Base-by-base conservation (phyloP, 2,113 vertebrate species). In the Ceuthmochares aereus region DNA sequence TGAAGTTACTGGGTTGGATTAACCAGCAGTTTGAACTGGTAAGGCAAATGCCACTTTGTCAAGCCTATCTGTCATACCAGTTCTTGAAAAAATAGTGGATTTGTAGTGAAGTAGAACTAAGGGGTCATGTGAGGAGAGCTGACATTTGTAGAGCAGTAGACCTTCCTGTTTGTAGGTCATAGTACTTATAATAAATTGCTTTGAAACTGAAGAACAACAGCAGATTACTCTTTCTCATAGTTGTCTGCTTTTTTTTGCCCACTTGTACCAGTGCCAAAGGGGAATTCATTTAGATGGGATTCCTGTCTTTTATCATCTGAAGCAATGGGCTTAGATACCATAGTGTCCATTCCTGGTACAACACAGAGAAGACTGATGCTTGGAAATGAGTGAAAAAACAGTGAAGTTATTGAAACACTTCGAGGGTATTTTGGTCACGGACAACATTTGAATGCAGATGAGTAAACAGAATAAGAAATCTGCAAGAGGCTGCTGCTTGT, bases 391-490 rank as follows among this genome's bases (percentile, higher is more conserved):
- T 26, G 36, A 66, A 78, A 83, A 82, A n/a, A 34, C 36, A 9
- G 7, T 14, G 40, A n/a, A 60, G 49, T 82, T 60, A 75, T 8
- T 56, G 64, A 82, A 87, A 84, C 11, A 17, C 26, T 59, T 56
- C 9, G 5, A 7, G 17, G 4, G 4, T 84, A 14, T 76, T 76
- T 69, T 60, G 49, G 58, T 68, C 29, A 22, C 54, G 82, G 74
- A 12, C 16, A 70, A 9, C 12, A n/a, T 23, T 52, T 66, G 56
- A 84, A 69, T 80, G 55, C 42, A 69, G 40, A 62, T 29, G n/a
- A 84, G 51, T 87, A 92, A 89, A 75, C 21, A 43, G 68, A 40
- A 51, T 26, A 80, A 86, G 42, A 66, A 81, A 55, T 78, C 76
- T 74, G 29, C n/a, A 30, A 73, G 58, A 72, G 9, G 27, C 27